Evolutionary conservation across 2,888 invertebrate species (phyloP), one percentile per base, ranked within the genome.

Genomic region (Lepidochrysops patricia): DNA sequence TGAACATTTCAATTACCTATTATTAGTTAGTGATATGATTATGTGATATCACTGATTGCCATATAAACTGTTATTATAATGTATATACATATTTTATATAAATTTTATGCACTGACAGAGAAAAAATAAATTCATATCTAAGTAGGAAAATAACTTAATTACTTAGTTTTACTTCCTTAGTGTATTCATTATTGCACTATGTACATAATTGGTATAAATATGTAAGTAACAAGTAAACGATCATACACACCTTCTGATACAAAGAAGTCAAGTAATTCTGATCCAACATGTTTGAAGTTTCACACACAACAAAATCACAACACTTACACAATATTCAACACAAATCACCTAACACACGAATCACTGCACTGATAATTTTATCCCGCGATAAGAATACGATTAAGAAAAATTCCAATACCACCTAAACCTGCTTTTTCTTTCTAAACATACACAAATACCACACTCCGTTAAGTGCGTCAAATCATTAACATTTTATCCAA

Each of bases 271-370:
- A 19, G 48, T 23, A 48, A 23, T 37, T 26, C 26, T 37, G 52
- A 59, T 59, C 52, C 52, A 59, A 52, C 50, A 37, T 59, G 35
- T 26, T 58, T 26, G 13, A 35, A 25, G 37, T 57, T 27, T 54
- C 12, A 54, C 59, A 57, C 57, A 54, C 35, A 54, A 50, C 23
- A 26, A 26, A 54, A 52, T 52, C 19, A 59, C 52, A 26, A 25
- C 15, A 52, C 59, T 52, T 35, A 26, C 26, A 50, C 52, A 27
- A 27, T 52, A 50, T 29, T 35, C 27, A 26, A 35, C 59, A 59
- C 59, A 35, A 59, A 52, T 54, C 54, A 54, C 32, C 15, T 4
- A 19, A 19, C 19, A 12, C 54, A 54, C 54, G 19, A 27, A 19
- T 29, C 54, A 54, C 54, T 54, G 15, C 54, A 54, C 32, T 19